Evolutionary conservation across 1,140 invertebrate genomes (phyloP), one percentile per base, ranked within the genome.

Genomic region (Zaprionus capensis): DNA sequence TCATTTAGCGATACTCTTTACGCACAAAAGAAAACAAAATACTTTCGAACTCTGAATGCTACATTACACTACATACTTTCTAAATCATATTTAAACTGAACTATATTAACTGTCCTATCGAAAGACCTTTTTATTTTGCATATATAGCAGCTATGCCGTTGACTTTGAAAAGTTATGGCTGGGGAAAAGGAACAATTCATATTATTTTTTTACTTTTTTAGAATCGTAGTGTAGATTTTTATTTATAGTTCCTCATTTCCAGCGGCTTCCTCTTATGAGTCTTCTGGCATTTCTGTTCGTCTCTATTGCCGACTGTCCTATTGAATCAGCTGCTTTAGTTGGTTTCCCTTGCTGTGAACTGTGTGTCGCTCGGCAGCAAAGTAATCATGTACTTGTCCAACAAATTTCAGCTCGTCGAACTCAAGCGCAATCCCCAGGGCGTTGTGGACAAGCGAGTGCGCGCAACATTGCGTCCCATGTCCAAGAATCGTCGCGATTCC

Each of bases 361-460:
- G 22, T 12, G 22, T 1, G 3, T 22, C 1, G 5, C 5, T 7
- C 17, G 6, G 15, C 12, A 5, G 11, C 22, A 3, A 14, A 31
- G 20, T 38, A 26, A 65, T 66, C 58, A 64, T 44, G 74, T 72
- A 38, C 5, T 0, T 46, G 17, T 46, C 49, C 24, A 59, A 61
- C 44, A 24, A 12, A 28, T 93, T 93, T 11, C 93, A 98, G 97
- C 93, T 98, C 24, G 95, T 99, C 76, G 98, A 99, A 93, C 94
- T 99, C 26, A 95, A 96, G 78, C 94, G 97, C 73, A 98, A 98
- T 94, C 97, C 97, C 2, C 96, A 96, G 81, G 97, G 97, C 2
- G 95, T 95, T 5, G 96, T 97, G 53, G 97, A 97, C 86, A 96
- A 97, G 80, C 93, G 97, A 69, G 95, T 96, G 46, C 93, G 96